Evolutionary conservation across 2,113 vertebrate species (phyloP), one percentile per base, ranked within the genome.

Genomic region (Panurus biarmicus): DNA sequence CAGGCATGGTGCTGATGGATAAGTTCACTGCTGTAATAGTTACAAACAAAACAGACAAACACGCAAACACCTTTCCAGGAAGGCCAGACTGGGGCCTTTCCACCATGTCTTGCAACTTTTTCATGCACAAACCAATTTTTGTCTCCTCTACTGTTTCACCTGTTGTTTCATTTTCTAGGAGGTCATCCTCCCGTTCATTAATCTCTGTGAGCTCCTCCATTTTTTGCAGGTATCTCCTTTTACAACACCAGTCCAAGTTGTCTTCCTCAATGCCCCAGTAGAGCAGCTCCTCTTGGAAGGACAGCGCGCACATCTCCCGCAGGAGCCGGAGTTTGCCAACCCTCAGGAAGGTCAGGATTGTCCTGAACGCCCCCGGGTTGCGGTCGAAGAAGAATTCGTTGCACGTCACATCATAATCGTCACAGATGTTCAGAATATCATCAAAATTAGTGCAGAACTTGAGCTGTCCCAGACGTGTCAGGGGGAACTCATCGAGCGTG

Each of bases 321-420:
- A 99, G 94, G 67, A 99, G 98, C 15, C 99, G 98, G 87, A 99
- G 98, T 91, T 99, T 99, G 6, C 99, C 99, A 0, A 98, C 99
- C 28, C 98, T 96, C 97, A 99, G 95, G 97, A 99, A 99, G 50
- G 99, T 99, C 97, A 99, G 98, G 97, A 99, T 99, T 93, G 98
- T 99, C 67, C 99, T 97, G 95, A 99, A 99, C 25, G 99, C 99
- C 10, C 99, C 98, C 0, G 99, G 99, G 97, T 98, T 98, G 85
- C 99, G 99, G 97, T 99, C 99, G 7, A 99, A 99, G 97, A 99
- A 99, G 98, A 99, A 99, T 90, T 99, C 99, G 0, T 99, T 99
- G 96, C 97, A 98, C 1, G 98, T 97, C 47, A 99, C 99, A 0
- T 99, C 99, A 0, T 99, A 99, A 96, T 99, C 99, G 1, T 99